Evolutionary conservation across 2,888 invertebrate species (phyloP).

Genomic region (Caenorhabditis sp.): DNA sequence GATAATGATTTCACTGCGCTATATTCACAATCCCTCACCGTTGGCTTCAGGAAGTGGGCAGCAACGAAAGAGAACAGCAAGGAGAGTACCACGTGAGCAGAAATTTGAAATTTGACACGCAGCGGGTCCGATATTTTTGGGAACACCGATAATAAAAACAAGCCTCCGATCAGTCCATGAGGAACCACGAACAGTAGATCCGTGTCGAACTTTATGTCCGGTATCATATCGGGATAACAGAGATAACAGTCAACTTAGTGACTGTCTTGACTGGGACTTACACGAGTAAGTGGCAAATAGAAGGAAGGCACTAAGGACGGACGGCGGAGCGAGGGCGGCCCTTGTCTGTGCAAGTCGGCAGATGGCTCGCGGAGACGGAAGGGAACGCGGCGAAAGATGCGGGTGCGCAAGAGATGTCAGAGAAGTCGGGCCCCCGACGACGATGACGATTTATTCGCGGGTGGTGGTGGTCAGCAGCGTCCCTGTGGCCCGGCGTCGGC

Average conservation of each 20-base stretch:
- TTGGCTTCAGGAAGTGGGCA: slow-evolving; percentile 58
- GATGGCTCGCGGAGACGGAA: slow-evolving; percentile 54
- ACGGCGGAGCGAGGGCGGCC: slow-evolving; percentile 25
- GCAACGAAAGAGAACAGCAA: slow-evolving; percentile 64
- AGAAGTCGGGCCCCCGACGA: slow-evolving; percentile 24
- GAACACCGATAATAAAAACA: slow-evolving; percentile 62
- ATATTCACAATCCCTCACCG: slow-evolving; percentile 47
- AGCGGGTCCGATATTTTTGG: slow-evolving; percentile 53
- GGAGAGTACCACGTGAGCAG: slow-evolving; percentile 66
- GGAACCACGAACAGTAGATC: slow-evolving; percentile 43
- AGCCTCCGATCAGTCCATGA: slow-evolving; percentile 59
- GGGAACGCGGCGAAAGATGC: slow-evolving; percentile 35
- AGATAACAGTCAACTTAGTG: slow-evolving; percentile 17
- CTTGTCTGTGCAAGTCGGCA: slow-evolving; percentile 52
- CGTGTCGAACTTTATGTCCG: slow-evolving; percentile 24
- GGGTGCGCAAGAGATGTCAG: slow-evolving; percentile 44
- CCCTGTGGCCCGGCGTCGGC: slow-evolving; percentile 6
- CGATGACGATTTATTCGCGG: slow-evolving; percentile 38
- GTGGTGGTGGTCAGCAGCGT: slow-evolving; percentile 44
- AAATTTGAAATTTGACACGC: slow-evolving; percentile 59
- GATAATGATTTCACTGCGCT: background rate
- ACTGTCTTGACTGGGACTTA: slow-evolving; percentile 49
- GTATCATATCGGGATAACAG: slow-evolving; percentile 1
- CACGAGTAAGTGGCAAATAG: slow-evolving; percentile 59
- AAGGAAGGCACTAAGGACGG: slow-evolving; percentile 25